These are phyloP conservation scores for Hesperia comma DNA, from an alignment of 2,888 invertebrate species.

Conservation along the genomic window DNA sequence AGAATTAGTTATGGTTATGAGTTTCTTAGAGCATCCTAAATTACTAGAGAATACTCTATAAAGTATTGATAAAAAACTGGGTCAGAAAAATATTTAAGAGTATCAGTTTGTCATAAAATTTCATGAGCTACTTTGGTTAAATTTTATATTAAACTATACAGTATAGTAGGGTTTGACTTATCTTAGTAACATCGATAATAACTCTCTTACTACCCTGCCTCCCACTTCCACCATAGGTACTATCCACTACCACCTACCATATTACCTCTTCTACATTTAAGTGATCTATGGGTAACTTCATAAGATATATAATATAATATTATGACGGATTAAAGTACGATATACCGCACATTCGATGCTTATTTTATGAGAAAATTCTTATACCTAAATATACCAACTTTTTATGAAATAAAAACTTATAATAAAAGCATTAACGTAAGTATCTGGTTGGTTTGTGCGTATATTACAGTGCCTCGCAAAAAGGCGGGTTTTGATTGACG, in stretches of 20 bases:
- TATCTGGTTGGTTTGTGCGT: slow-evolving; percentile 56
- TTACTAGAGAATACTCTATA: slow-evolving; percentile 24
- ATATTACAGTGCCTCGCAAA: slow-evolving; percentile 69
- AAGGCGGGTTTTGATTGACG: slow-evolving; percentile 82
- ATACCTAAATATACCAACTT: not conserved
- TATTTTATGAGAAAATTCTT: not conserved
- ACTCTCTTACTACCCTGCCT: too few species aligned
- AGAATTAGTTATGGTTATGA: slow-evolving; percentile 55
- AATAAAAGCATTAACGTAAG: slow-evolving; percentile 57
- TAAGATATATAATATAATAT: too few species aligned
- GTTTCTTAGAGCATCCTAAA: slow-evolving; percentile 39
- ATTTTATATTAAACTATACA: not conserved
- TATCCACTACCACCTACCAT: too few species aligned
- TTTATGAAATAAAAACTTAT: slow-evolving; percentile 40
- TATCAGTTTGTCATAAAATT: not conserved
- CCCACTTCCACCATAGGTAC: too few species aligned
- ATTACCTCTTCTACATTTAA: too few species aligned
- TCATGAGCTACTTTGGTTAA: not conserved
- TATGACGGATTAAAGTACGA: too few species aligned
- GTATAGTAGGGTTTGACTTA: not conserved
- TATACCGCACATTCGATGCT: too few species aligned
- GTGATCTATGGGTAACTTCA: too few species aligned
- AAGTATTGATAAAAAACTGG: not conserved
- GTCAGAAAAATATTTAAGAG: not conserved
- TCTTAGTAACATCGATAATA: too few species aligned